Evolutionary conservation across 2,113 vertebrate genomes (phyloP).

Genomic region (Indicator maculatus): DNA sequence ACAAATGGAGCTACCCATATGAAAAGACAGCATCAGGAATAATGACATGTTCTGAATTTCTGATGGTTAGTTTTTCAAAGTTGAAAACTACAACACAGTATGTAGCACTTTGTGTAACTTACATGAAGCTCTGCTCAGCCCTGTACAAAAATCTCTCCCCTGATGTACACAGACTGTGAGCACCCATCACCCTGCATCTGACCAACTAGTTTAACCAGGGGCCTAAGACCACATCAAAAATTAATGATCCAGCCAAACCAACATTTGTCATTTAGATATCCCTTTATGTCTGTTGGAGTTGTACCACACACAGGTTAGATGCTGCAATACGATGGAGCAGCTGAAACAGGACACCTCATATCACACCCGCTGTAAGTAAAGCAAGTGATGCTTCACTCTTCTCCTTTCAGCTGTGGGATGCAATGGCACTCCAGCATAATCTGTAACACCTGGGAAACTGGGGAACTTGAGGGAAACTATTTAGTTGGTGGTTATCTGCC

Average conservation of each 20-base stretch:
- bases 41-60: background rate
- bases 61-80: background rate
- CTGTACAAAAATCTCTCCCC: background rate
- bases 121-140: background rate
- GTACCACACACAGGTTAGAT: rapidly evolving
- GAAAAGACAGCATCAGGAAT: background rate
- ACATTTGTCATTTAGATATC: background rate
- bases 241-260: background rate
- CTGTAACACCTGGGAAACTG: background rate
- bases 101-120: background rate
- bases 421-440: background rate
- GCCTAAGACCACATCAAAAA: background rate
- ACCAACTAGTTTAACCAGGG: background rate
- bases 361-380: background rate
- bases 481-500: background rate
- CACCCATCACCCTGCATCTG: background rate
- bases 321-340: background rate
- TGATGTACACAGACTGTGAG: background rate
- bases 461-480: background rate
- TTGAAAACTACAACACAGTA: background rate
- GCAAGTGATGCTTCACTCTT: background rate
- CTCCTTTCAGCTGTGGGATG: background rate
- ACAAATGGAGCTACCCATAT: background rate
- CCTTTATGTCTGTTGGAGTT: background rate
- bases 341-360: background rate